phyloP scores from a whole-genome alignment of 2,113 vertebrate species.

The Ctenomys sociabilis region DNA sequence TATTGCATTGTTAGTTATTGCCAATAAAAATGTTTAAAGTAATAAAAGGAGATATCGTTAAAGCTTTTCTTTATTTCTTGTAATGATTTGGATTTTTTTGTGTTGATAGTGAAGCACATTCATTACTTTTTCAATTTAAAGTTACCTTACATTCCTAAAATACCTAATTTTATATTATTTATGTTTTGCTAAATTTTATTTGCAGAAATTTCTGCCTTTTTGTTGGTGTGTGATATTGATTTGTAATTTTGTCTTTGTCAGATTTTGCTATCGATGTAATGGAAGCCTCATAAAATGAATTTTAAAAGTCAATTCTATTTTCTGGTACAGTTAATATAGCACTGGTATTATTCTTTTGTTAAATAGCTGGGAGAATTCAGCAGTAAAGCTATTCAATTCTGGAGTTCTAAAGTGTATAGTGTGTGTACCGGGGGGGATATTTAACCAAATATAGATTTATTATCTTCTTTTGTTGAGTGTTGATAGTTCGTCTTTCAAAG shows the following conservation, averaged over 20 bases:
- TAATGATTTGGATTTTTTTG: neutral
- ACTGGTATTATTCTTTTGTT: neutral
- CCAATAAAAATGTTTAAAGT: neutral
- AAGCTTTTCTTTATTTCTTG: neutral
- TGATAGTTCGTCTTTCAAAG: neutral
- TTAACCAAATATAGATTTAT: neutral
- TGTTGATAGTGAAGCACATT: neutral
- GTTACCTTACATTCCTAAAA: neutral
- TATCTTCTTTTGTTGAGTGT: neutral
- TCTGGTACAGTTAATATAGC: neutral
- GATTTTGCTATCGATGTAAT: neutral
- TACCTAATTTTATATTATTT: conserved; percentile 19
- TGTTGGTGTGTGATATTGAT: neutral
- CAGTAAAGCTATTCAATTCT: neutral
- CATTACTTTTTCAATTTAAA: conserved; percentile 15
- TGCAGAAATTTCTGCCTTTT: neutral
- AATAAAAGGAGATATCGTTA: neutral
- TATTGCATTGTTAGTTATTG: neutral
- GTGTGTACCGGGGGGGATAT: neutral
- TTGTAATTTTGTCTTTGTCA: neutral
- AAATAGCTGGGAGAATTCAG: neutral
- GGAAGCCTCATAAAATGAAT: neutral
- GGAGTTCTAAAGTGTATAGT: neutral
- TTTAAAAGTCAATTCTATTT: conserved; percentile 19
- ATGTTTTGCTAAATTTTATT: neutral